Conservation (phyloP, 64 coral and sea anemone genomes). For the Exaiptasia diaphana region DNA sequence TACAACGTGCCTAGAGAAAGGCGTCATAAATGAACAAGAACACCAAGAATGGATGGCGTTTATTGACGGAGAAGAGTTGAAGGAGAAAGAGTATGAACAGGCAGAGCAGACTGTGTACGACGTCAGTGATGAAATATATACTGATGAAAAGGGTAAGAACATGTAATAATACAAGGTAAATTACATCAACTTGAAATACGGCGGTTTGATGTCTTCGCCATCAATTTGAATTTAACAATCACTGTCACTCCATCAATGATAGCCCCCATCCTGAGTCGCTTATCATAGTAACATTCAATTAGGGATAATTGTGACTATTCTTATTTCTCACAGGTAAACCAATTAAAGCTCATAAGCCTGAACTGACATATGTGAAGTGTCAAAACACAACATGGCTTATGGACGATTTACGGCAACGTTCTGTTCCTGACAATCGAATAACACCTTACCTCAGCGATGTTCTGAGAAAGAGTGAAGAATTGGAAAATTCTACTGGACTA, state of each 20-base stretch:
- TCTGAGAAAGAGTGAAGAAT: background rate
- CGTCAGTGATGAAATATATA: too few relatives aligned
- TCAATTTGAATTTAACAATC: background rate
- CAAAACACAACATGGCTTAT: background rate
- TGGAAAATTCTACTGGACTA: background rate
- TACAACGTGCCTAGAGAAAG: background rate
- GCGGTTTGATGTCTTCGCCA: background rate
- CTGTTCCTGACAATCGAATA: background rate
- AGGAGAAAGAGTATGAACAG: background rate
- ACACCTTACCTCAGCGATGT: background rate
- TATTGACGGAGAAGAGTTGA: background rate
- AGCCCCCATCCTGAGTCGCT: background rate
- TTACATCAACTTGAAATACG: background rate
- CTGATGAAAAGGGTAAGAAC: background rate
- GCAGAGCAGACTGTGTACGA: slow-evolving; percentile 10
- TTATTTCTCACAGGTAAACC: background rate
- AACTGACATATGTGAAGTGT: background rate
- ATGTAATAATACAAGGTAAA: background rate
- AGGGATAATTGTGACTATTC: background rate
- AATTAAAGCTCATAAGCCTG: slow-evolving; percentile 9
- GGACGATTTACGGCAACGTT: background rate
- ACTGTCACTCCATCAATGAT: background rate
- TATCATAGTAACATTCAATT: background rate
- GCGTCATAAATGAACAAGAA: slow-evolving; percentile 17
- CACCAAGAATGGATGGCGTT: background rate